Base-by-base conservation (phyloP, 2,797 vertebrate species). In the Sebastiscus tertius region DNA sequence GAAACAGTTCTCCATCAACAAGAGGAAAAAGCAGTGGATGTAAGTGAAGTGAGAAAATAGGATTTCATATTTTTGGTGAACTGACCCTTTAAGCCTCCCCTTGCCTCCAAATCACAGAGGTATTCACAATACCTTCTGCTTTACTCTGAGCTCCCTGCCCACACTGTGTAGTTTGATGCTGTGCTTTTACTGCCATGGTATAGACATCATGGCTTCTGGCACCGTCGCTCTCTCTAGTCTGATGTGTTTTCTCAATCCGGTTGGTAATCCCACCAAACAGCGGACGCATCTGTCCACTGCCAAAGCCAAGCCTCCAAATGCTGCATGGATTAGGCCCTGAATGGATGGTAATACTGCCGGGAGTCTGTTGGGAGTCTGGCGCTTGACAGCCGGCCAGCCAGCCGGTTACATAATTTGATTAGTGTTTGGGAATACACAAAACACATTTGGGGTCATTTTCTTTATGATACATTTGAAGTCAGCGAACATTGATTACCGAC, bases 181-280 rank as follows among this genome's bases (percentile, higher is more conserved):
- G 82, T 77, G 49, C 72, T 83, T 79, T 87, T 77, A 55, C 73
- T 74, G 77, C 55, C 26, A 42, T 52, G 4, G 11, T 77, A 72
- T 70, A 79, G 84, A 65, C 77, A 60, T n/a, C 71, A 74, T 61
- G 66, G 72, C 55, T 74, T 82, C 86, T 92, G 84, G 87, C 81
- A 71, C 36, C 1, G 20, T 27, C 26, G 10, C 72, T 75, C 75
- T 62, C 75, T 83, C 72, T 82, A 42, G 74, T 86, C 88, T 86
- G 84, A 90, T 89, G 89, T 88, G 73, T 90, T 92, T 93, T 91
- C 87, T 90, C 91, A 93, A 89, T 95, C 91, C 72, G 64, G 74
- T 92, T 75, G 70, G 79, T 93, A 95, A 94, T 94, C 93, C 92
- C 85, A 84, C 80, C 85, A 88, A 93, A 93, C 88, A 88, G 86